A percentile compares a stretch with the other conserved stretches of the same genome.
These are phyloP conservation scores for Diachasma alloeum DNA, from an alignment of 1,140 invertebrate species.

Conservation along the genomic window DNA sequence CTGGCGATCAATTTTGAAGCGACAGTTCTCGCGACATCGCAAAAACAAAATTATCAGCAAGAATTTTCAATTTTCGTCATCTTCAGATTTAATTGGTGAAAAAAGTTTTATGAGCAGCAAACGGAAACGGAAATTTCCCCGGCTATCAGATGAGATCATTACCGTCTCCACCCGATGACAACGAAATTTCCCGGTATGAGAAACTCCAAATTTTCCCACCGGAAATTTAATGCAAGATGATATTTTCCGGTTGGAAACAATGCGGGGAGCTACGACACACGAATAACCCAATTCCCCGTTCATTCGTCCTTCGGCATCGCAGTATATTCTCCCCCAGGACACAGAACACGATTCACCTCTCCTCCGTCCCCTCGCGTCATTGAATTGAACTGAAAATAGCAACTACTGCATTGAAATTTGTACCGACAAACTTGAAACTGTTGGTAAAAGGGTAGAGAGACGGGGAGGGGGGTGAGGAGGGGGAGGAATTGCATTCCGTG, in stretches of 20 bases:
- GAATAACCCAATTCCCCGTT: background rate
- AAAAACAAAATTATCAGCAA: too few species aligned
- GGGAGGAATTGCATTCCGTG: constrained; percentile 48
- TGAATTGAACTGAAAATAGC: background rate
- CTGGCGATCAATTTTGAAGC: too few species aligned
- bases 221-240: background rate
- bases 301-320: background rate
- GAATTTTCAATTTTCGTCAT: too few species aligned
- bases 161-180: too few species aligned
- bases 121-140: too few species aligned
- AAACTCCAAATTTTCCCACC: background rate
- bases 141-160: too few species aligned
- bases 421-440: constrained; percentile 1
- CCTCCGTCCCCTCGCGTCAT: background rate
- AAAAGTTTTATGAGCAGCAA: too few species aligned
- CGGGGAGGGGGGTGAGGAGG: background rate
- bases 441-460: background rate
- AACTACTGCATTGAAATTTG: background rate
- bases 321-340: background rate
- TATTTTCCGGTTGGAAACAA: background rate
- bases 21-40: too few species aligned
- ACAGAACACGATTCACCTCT: background rate
- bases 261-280: background rate
- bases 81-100: too few species aligned
- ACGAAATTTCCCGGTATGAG: too few species aligned